phyloP scores from a whole-genome alignment of 2,888 invertebrate genomes.

The Drosophila vallismaia region DNA sequence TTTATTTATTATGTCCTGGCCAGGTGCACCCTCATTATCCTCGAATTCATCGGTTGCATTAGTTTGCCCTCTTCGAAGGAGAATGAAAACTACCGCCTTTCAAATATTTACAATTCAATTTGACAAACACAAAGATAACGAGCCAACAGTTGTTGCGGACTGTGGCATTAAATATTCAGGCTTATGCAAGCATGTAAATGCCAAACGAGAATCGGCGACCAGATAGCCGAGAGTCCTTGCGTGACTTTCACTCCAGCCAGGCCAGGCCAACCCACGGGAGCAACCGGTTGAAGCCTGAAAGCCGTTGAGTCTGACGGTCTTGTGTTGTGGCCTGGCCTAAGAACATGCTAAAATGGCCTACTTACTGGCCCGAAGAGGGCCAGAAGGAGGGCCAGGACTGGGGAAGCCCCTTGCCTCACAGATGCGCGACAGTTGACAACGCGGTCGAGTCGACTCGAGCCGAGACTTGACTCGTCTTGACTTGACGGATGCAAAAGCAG shows the following conservation, averaged over 20 bases:
- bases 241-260: conserved; percentile 59
- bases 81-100: conserved; percentile 37
- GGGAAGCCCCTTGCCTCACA: conserved; percentile 3
- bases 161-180: conserved; percentile 70
- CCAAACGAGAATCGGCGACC: conserved; percentile 39
- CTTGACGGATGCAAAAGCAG: conserved; percentile 55
- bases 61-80: neutral
- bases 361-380: conserved; percentile 50
- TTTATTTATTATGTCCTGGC: conserved; percentile 1
- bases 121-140: conserved; percentile 62
- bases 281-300: conserved; percentile 69
- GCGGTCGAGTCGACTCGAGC: conserved; percentile 58
- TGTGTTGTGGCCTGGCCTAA: conserved; percentile 29
- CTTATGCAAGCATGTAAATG: conserved; percentile 78
- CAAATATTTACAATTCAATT: conserved; percentile 76
- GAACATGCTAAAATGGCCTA: conserved; percentile 72
- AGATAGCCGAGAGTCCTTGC: conserved; percentile 42
- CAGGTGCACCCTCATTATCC: neutral
- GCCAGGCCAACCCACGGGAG: conserved; percentile 49
- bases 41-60: conserved; percentile 22
- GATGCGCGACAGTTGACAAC: conserved; percentile 52
- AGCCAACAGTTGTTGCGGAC: conserved; percentile 49
- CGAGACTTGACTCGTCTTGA: conserved; percentile 45
- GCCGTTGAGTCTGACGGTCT: conserved; percentile 23
- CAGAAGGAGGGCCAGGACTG: neutral